Evolutionary conservation across 2,113 vertebrate species (phyloP).

Genomic region (Pao palembangensis): DNA sequence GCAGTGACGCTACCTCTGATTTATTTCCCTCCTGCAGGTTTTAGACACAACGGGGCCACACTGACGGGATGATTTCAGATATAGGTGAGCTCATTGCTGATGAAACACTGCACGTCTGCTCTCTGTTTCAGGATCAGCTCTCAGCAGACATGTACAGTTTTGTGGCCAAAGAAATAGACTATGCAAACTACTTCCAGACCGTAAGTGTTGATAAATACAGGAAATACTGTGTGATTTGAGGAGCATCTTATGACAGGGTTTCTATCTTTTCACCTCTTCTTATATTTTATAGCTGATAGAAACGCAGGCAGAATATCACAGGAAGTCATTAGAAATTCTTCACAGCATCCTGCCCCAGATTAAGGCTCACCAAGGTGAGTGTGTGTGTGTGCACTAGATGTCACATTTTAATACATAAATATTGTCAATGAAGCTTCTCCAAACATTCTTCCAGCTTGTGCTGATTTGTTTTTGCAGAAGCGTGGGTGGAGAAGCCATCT

Average conservation of each 20-base stretch:
- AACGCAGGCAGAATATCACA: slow-evolving; percentile 95
- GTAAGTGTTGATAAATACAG: slow-evolving; percentile 73
- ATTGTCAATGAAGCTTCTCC: background rate
- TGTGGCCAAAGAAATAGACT: slow-evolving; percentile 99
- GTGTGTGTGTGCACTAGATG: slow-evolving; percentile 10
- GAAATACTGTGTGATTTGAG: background rate
- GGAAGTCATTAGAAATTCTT: slow-evolving; percentile 90
- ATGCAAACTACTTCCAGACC: slow-evolving; percentile 99
- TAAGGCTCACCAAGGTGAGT: slow-evolving; percentile 97
- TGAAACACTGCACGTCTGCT: background rate
- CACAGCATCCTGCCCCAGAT: slow-evolving; percentile 93
- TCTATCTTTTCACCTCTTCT: slow-evolving; percentile 2
- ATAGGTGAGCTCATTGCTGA: slow-evolving; percentile 9
- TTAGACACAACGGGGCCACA: slow-evolving; percentile 24
- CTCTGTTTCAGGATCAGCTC: slow-evolving; percentile 86
- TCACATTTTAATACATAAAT: background rate
- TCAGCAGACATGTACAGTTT: slow-evolving; percentile 99
- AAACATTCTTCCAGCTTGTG: slow-evolving; percentile 18
- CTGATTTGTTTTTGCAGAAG: slow-evolving; percentile 78
- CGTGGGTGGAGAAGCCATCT: slow-evolving; percentile 96
- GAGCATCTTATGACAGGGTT: background rate
- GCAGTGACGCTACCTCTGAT: slow-evolving; percentile 10
- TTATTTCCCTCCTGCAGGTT: slow-evolving; percentile 13
- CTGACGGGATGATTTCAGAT: background rate
- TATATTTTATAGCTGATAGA: slow-evolving; percentile 84